These are phyloP conservation scores for Sakesphorus luctuosus DNA, from an alignment of 2,113 vertebrate species.

Conservation along the genomic window DNA sequence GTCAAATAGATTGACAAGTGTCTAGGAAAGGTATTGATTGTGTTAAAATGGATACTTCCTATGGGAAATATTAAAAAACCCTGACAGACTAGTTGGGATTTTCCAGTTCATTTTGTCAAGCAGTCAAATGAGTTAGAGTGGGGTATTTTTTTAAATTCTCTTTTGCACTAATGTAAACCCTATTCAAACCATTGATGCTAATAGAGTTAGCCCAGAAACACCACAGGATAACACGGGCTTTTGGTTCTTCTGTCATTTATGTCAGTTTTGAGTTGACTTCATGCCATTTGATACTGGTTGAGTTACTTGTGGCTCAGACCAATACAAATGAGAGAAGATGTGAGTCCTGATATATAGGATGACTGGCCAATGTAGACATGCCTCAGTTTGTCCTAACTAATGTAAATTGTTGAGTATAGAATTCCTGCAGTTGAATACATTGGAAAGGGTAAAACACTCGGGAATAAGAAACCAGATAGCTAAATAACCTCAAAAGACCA, in stretches of 20 bases:
- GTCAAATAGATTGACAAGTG: slow-evolving; percentile 37
- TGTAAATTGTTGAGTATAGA: background rate
- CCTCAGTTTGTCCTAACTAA: background rate
- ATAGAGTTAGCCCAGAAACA: background rate
- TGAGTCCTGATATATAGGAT: background rate
- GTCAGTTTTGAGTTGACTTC: background rate
- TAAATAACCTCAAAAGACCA: background rate
- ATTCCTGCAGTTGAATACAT: background rate
- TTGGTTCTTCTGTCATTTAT: background rate
- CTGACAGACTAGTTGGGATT: background rate
- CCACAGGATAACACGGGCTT: background rate
- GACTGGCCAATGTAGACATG: background rate
- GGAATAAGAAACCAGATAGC: background rate
- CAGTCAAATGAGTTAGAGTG: background rate
- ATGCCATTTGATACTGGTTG: background rate
- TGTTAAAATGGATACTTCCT: slow-evolving; percentile 55
- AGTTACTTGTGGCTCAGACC: background rate
- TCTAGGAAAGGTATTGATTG: slow-evolving; percentile 24
- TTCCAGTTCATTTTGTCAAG: slow-evolving; percentile 26
- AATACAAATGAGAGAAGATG: background rate
- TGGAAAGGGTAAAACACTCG: background rate
- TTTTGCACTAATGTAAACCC: background rate
- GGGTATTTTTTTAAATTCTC: background rate
- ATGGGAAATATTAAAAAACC: background rate
- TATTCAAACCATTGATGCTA: background rate